Conservation (phyloP, 2,113 vertebrate genomes). For the Ondatra zibethicus region DNA sequence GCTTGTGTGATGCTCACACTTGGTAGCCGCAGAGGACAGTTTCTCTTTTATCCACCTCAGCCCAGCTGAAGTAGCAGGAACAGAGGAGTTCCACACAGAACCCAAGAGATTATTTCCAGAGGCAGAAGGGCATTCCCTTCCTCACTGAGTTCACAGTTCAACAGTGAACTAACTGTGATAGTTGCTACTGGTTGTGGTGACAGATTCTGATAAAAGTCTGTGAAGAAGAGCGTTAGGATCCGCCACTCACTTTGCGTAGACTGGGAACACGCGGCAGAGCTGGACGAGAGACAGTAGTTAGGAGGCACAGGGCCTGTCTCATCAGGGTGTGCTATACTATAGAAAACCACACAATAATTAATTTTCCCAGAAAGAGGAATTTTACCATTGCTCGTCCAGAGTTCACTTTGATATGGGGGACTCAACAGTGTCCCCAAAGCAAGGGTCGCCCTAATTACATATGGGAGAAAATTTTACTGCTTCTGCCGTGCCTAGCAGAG, state of each 20-base stretch:
- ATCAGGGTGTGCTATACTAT: constrained; percentile 63
- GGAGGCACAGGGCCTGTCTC: constrained; percentile 12
- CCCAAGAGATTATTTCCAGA: constrained; percentile 47
- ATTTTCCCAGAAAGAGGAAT: not conserved
- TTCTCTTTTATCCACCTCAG: not conserved
- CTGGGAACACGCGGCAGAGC: not conserved
- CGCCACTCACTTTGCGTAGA: constrained; percentile 58
- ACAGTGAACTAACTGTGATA: constrained; percentile 64
- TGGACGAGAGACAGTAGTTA: not conserved
- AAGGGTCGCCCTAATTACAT: constrained; percentile 78
- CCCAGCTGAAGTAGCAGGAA: not conserved
- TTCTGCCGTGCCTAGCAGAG: not conserved
- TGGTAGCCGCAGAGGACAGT: constrained; percentile 17
- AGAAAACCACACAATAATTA: constrained; percentile 55
- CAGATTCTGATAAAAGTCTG: constrained; percentile 26
- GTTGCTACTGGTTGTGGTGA: constrained; percentile 58
- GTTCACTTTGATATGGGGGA: constrained; percentile 76
- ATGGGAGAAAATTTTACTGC: not conserved
- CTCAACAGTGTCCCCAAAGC: constrained; percentile 46
- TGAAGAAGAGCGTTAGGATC: constrained; percentile 54
- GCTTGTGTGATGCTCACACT: not conserved
- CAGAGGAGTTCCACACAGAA: not conserved
- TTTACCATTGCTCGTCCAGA: constrained; percentile 66
- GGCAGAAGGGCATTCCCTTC: constrained; percentile 22
- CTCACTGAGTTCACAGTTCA: constrained; percentile 40